These are phyloP conservation scores for Ammodytes dubius DNA, from an alignment of 2,113 vertebrate genomes.

Conservation along the genomic window DNA sequence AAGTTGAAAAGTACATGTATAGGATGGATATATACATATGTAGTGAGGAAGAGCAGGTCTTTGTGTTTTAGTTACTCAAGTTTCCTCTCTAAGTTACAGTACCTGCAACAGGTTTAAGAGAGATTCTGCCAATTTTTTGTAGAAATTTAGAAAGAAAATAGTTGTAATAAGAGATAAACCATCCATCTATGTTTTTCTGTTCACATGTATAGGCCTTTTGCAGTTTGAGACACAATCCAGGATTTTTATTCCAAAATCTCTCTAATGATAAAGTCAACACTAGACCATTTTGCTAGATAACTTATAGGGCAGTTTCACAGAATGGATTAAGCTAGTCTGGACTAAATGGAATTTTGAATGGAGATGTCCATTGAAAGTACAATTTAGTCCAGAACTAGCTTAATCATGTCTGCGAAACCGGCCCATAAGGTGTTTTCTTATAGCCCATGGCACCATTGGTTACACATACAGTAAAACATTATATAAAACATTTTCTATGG, in stretches of 20 bases:
- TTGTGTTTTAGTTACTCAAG: neutral
- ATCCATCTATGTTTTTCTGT: too few relatives aligned
- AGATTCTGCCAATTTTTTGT: neutral
- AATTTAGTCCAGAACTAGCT: too few relatives aligned
- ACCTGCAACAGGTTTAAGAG: neutral
- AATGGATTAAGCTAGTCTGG: too few relatives aligned
- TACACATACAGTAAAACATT: neutral
- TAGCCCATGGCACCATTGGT: neutral
- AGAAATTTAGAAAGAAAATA: neutral
- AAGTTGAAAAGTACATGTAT: neutral
- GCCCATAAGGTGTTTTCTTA: neutral
- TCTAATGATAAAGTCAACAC: neutral
- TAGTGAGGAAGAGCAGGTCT: neutral
- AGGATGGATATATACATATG: neutral
- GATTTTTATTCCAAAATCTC: neutral
- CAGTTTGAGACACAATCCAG: neutral
- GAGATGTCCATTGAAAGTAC: too few relatives aligned
- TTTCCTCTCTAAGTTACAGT: neutral
- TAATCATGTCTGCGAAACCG: too few relatives aligned
- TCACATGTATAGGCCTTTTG: neutral
- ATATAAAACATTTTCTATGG: neutral
- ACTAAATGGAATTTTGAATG: too few relatives aligned
- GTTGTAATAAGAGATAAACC: too few relatives aligned
- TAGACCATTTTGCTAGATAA: neutral
- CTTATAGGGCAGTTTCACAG: too few relatives aligned